Conservation (phyloP, 2,797 vertebrate genomes). For the Stomatorhinus walkeri region DNA sequence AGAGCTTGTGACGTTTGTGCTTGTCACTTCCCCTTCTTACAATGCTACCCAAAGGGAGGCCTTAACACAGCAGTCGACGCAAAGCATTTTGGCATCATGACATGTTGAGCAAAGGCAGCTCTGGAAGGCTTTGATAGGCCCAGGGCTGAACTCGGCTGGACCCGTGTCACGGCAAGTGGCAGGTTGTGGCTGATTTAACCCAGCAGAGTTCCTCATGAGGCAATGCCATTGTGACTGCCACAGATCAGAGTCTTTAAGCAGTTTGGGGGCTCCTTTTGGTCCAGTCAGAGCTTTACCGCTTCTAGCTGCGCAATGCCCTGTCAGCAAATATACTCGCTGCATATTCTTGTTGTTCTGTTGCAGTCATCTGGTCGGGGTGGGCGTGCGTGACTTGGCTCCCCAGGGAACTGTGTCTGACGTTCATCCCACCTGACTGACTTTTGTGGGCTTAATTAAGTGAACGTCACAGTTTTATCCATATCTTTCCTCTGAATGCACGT, state of each 20-base stretch:
- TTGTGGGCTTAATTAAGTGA: not conserved
- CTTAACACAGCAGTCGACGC: not conserved
- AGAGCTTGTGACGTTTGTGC: not conserved
- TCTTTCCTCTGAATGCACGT: not conserved
- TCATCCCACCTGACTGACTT: constrained; percentile 5
- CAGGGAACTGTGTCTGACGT: not conserved
- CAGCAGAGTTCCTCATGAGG: not conserved
- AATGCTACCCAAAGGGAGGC: not conserved
- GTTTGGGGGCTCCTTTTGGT: constrained; percentile 5
- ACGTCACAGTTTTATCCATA: not conserved
- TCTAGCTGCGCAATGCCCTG: not conserved
- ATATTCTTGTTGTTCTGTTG: not conserved
- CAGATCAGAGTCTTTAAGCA: not conserved
- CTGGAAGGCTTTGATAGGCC: not conserved
- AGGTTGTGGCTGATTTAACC: constrained; percentile 3
- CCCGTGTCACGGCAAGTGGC: not conserved
- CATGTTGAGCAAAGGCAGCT: not conserved
- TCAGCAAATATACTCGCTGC: not conserved
- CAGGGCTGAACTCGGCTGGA: not conserved
- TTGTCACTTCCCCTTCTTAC: not conserved
- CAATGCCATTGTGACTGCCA: constrained; percentile 2
- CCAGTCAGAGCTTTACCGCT: not conserved
- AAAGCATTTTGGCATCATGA: not conserved
- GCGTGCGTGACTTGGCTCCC: not conserved
- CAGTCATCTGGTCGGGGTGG: not conserved